Evolutionary conservation across 2,888 invertebrate species (phyloP), one percentile per base, ranked within the genome.

Genomic region (Trichopoda pennipes): DNA sequence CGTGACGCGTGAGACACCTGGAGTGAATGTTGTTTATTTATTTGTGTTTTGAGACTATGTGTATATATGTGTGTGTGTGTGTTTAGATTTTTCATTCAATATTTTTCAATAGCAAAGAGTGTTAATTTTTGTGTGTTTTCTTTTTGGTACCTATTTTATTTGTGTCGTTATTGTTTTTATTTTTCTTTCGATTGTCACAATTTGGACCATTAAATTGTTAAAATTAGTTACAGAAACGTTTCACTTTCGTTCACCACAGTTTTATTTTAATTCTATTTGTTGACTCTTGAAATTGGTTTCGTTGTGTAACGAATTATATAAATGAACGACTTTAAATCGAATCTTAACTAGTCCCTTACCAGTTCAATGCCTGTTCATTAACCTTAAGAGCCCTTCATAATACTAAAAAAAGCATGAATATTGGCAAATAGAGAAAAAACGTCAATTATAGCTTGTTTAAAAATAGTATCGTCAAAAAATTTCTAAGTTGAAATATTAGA

Each of bases 121-220:
- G 28, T 77, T 55, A 38, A 28, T 16, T 66, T 79, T 4, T 44
- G 2, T n/a, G 19, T n/a, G 17, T 47, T 14, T n/a, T 19, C 28
- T 44, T 10, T 51, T 12, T 23, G 32, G 47, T 64, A 58, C 35
- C 55, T 63, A 55, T 47, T 61, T 53, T 75, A n/a, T 6, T 28
- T 28, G 7, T 28, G 4, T 28, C 8, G 28, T 28, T 28, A 28
- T 28, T 28, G 28, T 38, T 66, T 38, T 38, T 44, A 53, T 53
- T 63, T 74, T 66, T 21, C 55, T 66, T 72, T 66, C 61, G 79
- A 86, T 89, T 87, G 88, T 85, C 86, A 87, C 90, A 91, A 90
- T 91, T 91, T 90, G 90, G 90, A 90, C 91, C 91, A 90, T 91
- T 89, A 91, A 91, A 91, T 91, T 90, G 88, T 72, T 61, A 16